A percentile compares a stretch with the other conserved stretches of the same genome.
Conservation (phyloP, 1,140 invertebrate genomes). For the Ridgeia piscesae region DNA sequence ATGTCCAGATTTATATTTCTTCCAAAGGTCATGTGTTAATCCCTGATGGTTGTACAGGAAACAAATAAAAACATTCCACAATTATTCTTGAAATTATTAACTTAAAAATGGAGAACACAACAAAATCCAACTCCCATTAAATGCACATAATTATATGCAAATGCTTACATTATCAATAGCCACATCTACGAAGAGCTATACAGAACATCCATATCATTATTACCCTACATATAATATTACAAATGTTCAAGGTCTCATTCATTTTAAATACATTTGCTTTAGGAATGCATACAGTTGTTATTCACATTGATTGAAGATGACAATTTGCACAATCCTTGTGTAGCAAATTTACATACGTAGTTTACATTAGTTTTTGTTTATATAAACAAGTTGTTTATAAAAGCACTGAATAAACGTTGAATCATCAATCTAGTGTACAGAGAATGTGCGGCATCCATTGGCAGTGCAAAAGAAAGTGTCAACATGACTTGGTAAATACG, state of each 20-base stretch:
- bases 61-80: too few species aligned
- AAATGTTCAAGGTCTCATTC: neutral
- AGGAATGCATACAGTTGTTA: neutral
- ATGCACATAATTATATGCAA: neutral
- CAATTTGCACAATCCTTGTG: neutral
- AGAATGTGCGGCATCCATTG: neutral
- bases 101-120: neutral
- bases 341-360: neutral
- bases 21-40: too few species aligned
- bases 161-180: neutral
- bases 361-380: neutral
- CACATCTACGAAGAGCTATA: neutral
- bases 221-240: neutral
- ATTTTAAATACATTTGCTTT: neutral
- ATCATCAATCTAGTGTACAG: neutral
- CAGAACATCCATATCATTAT: neutral
- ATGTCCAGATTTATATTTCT: too few species aligned
- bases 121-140: neutral
- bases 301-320: too few species aligned
- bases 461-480: neutral
- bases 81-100: too few species aligned
- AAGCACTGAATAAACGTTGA: neutral
- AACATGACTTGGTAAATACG: neutral
- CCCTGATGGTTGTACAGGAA: too few species aligned
- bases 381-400: neutral